Percentiles rank a stretch among this genome's conserved stretches.
Evolutionary conservation across 2,888 invertebrate genomes (phyloP).

Genomic region (Ganaspis brasiliensis): DNA sequence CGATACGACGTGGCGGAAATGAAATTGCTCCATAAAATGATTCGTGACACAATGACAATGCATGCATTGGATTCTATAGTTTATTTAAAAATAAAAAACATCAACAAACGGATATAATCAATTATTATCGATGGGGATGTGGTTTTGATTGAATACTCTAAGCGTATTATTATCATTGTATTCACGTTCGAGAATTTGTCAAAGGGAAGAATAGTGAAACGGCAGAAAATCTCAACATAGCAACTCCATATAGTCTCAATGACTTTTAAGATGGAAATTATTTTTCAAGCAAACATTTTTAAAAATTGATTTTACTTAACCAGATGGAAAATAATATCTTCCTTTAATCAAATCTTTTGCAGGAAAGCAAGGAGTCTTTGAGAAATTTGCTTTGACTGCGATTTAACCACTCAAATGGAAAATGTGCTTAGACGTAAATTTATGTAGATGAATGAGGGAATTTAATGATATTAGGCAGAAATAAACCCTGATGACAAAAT

Average conservation of each 20-base stretch:
- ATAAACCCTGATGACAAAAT: too few relatives aligned
- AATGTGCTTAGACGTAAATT: neutral
- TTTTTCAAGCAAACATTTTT: neutral
- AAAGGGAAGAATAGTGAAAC: neutral
- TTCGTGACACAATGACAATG: constrained; percentile 22
- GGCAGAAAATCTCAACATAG: neutral
- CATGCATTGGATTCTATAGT: neutral
- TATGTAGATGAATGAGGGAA: neutral
- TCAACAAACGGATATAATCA: constrained; percentile 6
- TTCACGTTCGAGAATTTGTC: neutral
- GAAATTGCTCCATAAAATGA: constrained; percentile 32
- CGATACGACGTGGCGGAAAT: constrained; percentile 63
- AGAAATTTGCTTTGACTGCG: constrained; percentile 8
- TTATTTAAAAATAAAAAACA: constrained; percentile 18
- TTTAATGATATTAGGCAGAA: neutral
- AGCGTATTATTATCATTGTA: neutral
- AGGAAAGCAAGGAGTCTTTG: neutral
- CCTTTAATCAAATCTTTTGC: constrained; percentile 13
- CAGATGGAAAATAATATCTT: constrained; percentile 1
- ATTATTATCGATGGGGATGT: neutral
- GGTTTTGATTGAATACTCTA: neutral
- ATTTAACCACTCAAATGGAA: neutral
- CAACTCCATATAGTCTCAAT: too few relatives aligned
- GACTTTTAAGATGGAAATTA: neutral
- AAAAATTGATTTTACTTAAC: neutral